A percentile compares a stretch with the other conserved stretches of the same genome.
phyloP scores from a whole-genome alignment of 2,797 vertebrate genomes.

The Numenius phaeopus region DNA sequence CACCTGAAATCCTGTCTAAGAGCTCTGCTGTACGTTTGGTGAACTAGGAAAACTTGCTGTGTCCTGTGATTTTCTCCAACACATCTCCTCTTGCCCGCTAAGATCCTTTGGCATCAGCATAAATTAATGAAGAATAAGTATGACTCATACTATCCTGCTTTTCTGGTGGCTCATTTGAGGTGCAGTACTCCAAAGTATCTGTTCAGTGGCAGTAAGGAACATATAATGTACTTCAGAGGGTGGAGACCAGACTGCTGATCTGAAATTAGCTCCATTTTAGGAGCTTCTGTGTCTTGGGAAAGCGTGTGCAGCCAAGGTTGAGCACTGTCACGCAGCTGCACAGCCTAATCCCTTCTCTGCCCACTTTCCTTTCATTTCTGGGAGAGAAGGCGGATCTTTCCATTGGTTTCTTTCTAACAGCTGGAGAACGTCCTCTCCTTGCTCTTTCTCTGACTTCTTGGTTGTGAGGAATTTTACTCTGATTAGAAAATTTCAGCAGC shows the following conservation, averaged over 20 bases:
- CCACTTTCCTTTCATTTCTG: not conserved
- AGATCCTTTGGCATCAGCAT: not conserved
- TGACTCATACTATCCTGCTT: not conserved
- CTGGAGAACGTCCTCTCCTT: not conserved
- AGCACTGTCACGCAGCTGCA: not conserved
- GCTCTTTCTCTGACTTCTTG: not conserved
- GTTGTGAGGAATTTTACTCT: not conserved
- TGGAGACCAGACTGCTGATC: not conserved
- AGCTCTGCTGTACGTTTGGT: not conserved
- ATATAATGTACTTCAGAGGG: not conserved
- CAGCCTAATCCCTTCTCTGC: not conserved
- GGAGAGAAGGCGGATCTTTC: not conserved
- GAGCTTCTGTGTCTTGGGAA: not conserved
- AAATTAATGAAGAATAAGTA: not conserved
- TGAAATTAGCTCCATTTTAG: not conserved
- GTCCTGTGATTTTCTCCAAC: not conserved
- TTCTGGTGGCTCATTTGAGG: not conserved
- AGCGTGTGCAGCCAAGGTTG: not conserved
- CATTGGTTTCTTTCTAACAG: not conserved
- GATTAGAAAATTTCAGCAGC: slow-evolving; percentile 1
- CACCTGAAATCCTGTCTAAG: not conserved
- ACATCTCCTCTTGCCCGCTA: not conserved
- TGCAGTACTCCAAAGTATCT: not conserved
- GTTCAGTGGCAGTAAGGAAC: not conserved
- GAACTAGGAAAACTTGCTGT: not conserved